A percentile compares a stretch with the other conserved stretches of the same genome.
These are phyloP conservation scores for Syrmaticus mikado DNA, from an alignment of 2,113 vertebrate genomes.

Conservation along the genomic window DNA sequence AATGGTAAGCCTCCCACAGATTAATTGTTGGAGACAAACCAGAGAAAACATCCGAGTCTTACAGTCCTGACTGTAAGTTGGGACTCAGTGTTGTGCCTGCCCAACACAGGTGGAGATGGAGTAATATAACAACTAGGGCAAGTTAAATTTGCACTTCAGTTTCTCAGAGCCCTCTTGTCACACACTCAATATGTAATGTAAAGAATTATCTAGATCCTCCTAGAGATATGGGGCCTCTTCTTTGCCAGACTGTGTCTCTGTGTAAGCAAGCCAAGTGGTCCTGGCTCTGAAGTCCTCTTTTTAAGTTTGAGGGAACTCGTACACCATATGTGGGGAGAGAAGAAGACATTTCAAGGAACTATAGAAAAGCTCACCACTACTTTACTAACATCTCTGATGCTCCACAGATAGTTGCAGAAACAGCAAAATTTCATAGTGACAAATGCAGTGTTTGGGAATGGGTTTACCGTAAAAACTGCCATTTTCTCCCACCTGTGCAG, in stretches of 20 bases:
- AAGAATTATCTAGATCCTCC: background rate
- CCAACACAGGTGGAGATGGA: background rate
- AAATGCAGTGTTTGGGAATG: background rate
- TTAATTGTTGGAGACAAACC: background rate
- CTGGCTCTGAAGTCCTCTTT: background rate
- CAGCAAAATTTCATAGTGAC: background rate
- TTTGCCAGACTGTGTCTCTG: background rate
- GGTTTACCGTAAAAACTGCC: background rate
- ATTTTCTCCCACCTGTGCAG: background rate
- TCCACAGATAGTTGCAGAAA: background rate
- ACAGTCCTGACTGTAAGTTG: background rate
- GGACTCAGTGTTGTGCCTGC: background rate
- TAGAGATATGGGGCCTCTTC: background rate
- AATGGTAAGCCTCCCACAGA: background rate
- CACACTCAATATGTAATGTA: background rate
- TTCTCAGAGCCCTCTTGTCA: background rate
- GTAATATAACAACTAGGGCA: too few species aligned
- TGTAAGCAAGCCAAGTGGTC: background rate
- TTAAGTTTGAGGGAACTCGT: background rate
- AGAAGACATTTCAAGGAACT: background rate
- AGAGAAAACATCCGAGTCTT: background rate
- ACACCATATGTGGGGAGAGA: background rate
- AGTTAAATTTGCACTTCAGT: background rate
- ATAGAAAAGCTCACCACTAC: background rate
- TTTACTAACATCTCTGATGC: background rate